phyloP scores from a whole-genome alignment of 1,140 invertebrate species.

The Megathymus violae region DNA sequence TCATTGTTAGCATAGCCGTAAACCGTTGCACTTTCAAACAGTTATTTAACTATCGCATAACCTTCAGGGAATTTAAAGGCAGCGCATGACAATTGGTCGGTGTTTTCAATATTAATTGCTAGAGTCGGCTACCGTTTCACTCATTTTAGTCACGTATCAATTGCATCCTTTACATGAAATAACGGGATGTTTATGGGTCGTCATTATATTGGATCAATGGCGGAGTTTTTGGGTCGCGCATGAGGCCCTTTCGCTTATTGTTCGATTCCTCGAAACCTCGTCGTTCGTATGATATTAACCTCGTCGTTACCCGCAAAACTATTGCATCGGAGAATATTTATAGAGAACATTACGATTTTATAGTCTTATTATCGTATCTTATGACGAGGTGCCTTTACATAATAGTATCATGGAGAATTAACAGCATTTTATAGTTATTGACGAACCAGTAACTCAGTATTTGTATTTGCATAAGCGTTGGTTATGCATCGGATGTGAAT shows the following conservation, averaged over 20 bases:
- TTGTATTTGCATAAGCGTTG: no score
- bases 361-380: no score
- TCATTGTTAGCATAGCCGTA: slow-evolving; percentile 36
- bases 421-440: no score
- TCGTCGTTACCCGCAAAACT: slow-evolving; percentile 14
- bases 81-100: slow-evolving; percentile 30
- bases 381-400: no score
- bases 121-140: slow-evolving; percentile 26
- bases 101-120: slow-evolving; percentile 44
- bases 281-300: slow-evolving; percentile 19
- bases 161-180: slow-evolving; percentile 40
- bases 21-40: slow-evolving; percentile 43
- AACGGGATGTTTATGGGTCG: slow-evolving; percentile 41
- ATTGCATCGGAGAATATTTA: slow-evolving; percentile 11
- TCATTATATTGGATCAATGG: slow-evolving; percentile 43
- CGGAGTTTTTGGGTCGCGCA: slow-evolving; percentile 29
- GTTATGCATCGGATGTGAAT: no score
- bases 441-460: no score
- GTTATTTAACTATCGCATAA: slow-evolving; percentile 42
- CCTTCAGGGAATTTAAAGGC: slow-evolving; percentile 42
- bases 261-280: slow-evolving; percentile 10
- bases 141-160: slow-evolving; percentile 43
- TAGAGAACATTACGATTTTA: no score
- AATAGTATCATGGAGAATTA: no score
- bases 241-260: slow-evolving; percentile 42